These are phyloP conservation scores for Listronotus oregonensis DNA, from an alignment of 1,140 invertebrate genomes.

Conservation along the genomic window DNA sequence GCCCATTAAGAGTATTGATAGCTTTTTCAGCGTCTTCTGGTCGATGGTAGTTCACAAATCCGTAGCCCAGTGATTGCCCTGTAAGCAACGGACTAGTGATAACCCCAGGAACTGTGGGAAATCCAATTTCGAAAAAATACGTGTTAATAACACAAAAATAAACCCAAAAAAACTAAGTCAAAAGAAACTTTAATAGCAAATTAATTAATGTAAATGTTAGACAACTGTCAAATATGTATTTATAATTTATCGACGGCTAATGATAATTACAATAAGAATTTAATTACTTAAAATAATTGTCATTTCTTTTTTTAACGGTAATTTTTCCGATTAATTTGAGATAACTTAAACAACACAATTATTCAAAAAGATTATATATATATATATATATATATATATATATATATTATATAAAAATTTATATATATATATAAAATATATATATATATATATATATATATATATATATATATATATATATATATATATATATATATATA, in stretches of 20 bases:
- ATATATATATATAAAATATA: too few relatives aligned
- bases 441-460: too few relatives aligned
- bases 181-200: conserved; percentile 18
- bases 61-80: conserved; percentile 98
- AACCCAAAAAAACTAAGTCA: conserved; percentile 35
- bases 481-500: too few relatives aligned
- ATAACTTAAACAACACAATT: too few relatives aligned
- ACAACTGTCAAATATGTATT: conserved; percentile 9
- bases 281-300: too few relatives aligned
- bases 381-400: too few relatives aligned
- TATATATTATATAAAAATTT: too few relatives aligned
- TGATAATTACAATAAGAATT: too few relatives aligned
- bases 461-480: too few relatives aligned
- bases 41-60: conserved; percentile 98
- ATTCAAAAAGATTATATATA: too few relatives aligned
- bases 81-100: conserved; percentile 54
- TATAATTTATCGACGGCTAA: neutral
- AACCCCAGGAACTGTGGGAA: conserved; percentile 50
- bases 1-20: conserved; percentile 94
- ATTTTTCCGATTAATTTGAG: too few relatives aligned
- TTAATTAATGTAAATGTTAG: conserved; percentile 18
- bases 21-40: conserved; percentile 97
- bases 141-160: conserved; percentile 50
- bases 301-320: too few relatives aligned
- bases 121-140: conserved; percentile 48